Evolutionary conservation across 2,797 vertebrate species (phyloP), one percentile per base, ranked within the genome.

Genomic region (Parauchenoglanis ngamensis): DNA sequence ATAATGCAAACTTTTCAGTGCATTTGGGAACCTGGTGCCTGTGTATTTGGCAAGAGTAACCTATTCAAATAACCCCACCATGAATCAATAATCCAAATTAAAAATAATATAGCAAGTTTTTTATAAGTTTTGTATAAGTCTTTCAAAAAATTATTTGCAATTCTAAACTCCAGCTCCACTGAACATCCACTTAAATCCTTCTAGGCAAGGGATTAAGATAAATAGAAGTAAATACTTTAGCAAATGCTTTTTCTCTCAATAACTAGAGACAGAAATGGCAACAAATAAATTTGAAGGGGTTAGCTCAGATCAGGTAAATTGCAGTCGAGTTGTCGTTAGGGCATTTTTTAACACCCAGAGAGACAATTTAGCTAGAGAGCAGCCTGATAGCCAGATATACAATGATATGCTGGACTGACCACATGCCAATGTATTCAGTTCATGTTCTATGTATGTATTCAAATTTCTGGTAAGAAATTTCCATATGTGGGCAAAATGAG

Each of bases 341-440:
- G 87, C 86, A n/a, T 91, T 90, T 87, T 88, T 93, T 93, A 91
- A 92, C 91, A 91, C 90, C 92, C 92, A 84, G 89, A 86, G 89
- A 87, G 93, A 93, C 94, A 94, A 95, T 95, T 95, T 94, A 91
- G 90, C 93, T 86, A 89, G 89, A 86, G 85, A 91, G 91, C 90
- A 88, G 89, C 72, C 92, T 93, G 92, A 94, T 94, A 95, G 92
- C 92, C 90, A 88, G 91, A 92, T 90, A 88, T 92, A 93, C 94
- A 94, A 95, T 94, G 92, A 94, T 93, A 92, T 92, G 93, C 92
- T 92, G 89, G 92, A 93, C 91, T 93, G 93, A 94, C 92, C 92
- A 89, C 63, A 90, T 90, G 92, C 93, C 92, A 93, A 94, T 94
- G 94, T 89, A 81, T 68, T 85, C 79, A 85, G 81, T 84, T 90